These are phyloP conservation scores for Diachasmimorpha longicaudata DNA, from an alignment of 1,140 invertebrate species.

Conservation along the genomic window DNA sequence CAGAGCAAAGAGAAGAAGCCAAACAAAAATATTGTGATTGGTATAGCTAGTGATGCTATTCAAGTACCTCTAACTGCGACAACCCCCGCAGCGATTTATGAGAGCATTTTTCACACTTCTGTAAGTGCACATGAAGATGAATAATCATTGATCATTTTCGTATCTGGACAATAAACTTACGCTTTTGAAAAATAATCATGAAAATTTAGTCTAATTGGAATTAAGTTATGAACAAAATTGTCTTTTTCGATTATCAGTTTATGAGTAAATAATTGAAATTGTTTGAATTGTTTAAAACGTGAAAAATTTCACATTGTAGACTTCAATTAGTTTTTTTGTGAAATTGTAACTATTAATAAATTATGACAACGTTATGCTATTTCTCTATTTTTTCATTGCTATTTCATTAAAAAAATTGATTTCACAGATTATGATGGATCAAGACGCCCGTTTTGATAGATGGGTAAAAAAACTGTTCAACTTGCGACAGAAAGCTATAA, in stretches of 20 bases:
- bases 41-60: slow-evolving; percentile 55
- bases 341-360: too few species aligned
- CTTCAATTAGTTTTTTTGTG: too few species aligned
- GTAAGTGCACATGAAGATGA: slow-evolving; percentile 38
- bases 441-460: slow-evolving; percentile 57
- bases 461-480: slow-evolving; percentile 62
- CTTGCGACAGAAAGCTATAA: slow-evolving; percentile 57
- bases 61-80: slow-evolving; percentile 46
- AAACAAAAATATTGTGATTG: slow-evolving; percentile 55
- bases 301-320: too few species aligned
- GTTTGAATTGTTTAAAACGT: too few species aligned
- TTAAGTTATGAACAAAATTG: too few species aligned
- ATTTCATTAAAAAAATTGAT: neutral
- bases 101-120: slow-evolving; percentile 61
- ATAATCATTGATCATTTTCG: neutral
- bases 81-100: slow-evolving; percentile 32
- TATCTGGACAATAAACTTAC: neutral
- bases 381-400: neutral
- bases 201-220: too few species aligned
- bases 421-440: slow-evolving; percentile 55
- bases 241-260: too few species aligned
- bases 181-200: neutral
- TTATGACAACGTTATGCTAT: neutral
- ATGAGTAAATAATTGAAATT: too few species aligned
- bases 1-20: slow-evolving; percentile 50